Percentiles rank a stretch among this genome's conserved stretches.
Conservation (phyloP, 2,797 vertebrate genomes). For the Notamacropus eugenii region DNA sequence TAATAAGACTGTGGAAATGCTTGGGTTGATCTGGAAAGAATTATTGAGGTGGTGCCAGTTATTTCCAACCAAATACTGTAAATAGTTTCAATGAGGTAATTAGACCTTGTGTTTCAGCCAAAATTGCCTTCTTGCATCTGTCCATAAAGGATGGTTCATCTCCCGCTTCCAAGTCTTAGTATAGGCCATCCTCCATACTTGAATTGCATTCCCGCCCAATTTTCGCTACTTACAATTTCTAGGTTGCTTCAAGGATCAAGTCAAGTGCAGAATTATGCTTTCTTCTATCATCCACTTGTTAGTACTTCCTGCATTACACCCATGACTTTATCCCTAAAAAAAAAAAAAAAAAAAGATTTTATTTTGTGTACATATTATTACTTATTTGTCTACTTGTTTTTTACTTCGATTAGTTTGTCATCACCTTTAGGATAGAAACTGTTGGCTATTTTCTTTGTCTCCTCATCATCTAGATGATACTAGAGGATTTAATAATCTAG, state of each 20-base stretch:
- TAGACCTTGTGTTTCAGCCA: neutral
- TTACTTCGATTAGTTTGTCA: neutral
- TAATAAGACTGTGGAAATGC: constrained; percentile 52
- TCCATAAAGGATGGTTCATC: neutral
- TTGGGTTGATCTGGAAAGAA: constrained; percentile 42
- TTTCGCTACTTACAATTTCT: neutral
- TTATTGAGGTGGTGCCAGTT: neutral
- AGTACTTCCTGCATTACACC: neutral
- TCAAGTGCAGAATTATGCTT: neutral
- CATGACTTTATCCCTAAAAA: neutral
- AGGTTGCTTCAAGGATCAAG: neutral
- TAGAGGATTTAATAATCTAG: neutral
- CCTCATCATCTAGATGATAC: too few species aligned
- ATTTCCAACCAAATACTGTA: neutral
- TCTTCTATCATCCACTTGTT: neutral
- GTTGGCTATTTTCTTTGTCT: neutral
- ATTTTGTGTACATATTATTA: neutral
- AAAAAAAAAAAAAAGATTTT: too few species aligned
- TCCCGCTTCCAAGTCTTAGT: neutral
- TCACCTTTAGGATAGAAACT: neutral
- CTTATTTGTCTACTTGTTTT: neutral
- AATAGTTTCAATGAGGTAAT: neutral
- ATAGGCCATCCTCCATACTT: neutral
- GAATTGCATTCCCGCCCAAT: neutral
- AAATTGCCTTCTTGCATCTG: neutral